These are phyloP conservation scores for Sycobia sp. DNA, from an alignment of 1,140 invertebrate species.

Conservation along the genomic window DNA sequence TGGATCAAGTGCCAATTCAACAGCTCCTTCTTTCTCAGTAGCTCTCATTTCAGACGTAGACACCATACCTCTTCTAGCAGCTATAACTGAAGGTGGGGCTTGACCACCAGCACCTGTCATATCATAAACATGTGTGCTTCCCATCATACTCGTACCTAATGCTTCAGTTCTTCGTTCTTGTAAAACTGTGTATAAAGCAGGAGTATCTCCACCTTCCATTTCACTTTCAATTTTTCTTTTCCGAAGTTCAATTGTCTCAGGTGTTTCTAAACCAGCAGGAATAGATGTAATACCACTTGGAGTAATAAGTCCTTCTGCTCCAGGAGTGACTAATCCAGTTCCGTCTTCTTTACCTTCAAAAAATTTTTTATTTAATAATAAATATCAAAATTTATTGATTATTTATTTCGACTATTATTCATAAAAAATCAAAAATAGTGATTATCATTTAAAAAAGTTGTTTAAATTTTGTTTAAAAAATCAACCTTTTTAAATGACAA, in stretches of 20 bases:
- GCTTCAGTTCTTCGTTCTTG: slow-evolving; percentile 92
- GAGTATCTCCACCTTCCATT: slow-evolving; percentile 93
- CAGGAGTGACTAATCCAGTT: slow-evolving; percentile 76
- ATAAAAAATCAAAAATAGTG: too few relatives aligned
- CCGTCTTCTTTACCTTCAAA: slow-evolving; percentile 65
- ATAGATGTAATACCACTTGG: slow-evolving; percentile 95
- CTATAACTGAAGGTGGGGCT: slow-evolving; percentile 63
- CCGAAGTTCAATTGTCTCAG: slow-evolving; percentile 95
- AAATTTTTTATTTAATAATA: too few relatives aligned
- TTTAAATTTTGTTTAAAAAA: too few relatives aligned
- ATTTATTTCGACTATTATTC: too few relatives aligned
- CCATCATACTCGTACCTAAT: slow-evolving; percentile 96
- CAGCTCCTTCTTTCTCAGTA: slow-evolving; percentile 70
- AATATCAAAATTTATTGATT: too few relatives aligned
- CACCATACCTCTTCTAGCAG: slow-evolving; percentile 53
- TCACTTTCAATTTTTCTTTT: slow-evolving; percentile 97
- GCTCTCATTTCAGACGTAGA: slow-evolving; percentile 50
- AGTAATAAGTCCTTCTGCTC: slow-evolving; percentile 89
- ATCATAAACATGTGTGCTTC: slow-evolving; percentile 96
- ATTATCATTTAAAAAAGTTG: too few relatives aligned
- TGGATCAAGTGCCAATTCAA: slow-evolving; percentile 95
- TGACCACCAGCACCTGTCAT: slow-evolving; percentile 71
- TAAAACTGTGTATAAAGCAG: slow-evolving; percentile 89
- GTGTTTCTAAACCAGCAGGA: slow-evolving; percentile 95
- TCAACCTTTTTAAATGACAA: too few relatives aligned